phyloP scores from a whole-genome alignment of 2,888 invertebrate genomes.

The Rhagonycha lutea region DNA sequence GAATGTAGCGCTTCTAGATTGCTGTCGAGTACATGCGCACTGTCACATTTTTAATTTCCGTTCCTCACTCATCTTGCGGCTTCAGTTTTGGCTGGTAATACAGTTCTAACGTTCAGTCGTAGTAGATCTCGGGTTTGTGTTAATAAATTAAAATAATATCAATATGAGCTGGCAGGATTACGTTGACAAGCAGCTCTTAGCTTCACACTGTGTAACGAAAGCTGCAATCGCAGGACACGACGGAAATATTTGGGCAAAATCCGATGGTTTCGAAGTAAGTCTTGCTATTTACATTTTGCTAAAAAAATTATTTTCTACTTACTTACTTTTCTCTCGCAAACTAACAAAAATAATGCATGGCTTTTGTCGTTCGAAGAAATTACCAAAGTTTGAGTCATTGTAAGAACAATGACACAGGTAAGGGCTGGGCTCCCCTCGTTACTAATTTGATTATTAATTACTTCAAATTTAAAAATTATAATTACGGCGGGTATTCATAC shows the following conservation, averaged over 20 bases:
- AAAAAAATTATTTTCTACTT: not conserved
- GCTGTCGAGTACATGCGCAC: slow-evolving; percentile 39
- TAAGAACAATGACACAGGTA: slow-evolving; percentile 30
- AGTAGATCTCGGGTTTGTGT: slow-evolving; percentile 46
- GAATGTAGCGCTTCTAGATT: slow-evolving; percentile 6
- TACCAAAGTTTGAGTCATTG: slow-evolving; percentile 20
- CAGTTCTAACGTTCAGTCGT: slow-evolving; percentile 39
- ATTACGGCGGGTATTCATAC: not conserved
- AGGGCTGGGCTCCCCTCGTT: slow-evolving; percentile 25
- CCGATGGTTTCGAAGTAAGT: slow-evolving; percentile 92
- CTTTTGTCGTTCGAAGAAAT: not conserved
- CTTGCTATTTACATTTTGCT: not conserved
- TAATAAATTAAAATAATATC: slow-evolving; percentile 42
- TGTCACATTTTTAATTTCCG: slow-evolving; percentile 47
- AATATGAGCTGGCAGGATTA: slow-evolving; percentile 98
- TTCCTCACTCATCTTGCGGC: slow-evolving; percentile 38
- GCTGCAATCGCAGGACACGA: slow-evolving; percentile 95
- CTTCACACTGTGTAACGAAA: slow-evolving; percentile 92
- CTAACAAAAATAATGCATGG: not conserved
- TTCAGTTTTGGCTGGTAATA: slow-evolving; percentile 45
- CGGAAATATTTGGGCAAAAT: slow-evolving; percentile 94
- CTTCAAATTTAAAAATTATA: not conserved
- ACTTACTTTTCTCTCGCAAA: not conserved
- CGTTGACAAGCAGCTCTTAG: slow-evolving; percentile 95
- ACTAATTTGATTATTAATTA: not conserved